These are phyloP conservation scores for Rhopalosiphum maidis DNA, from an alignment of 1,140 invertebrate genomes.

Conservation along the genomic window DNA sequence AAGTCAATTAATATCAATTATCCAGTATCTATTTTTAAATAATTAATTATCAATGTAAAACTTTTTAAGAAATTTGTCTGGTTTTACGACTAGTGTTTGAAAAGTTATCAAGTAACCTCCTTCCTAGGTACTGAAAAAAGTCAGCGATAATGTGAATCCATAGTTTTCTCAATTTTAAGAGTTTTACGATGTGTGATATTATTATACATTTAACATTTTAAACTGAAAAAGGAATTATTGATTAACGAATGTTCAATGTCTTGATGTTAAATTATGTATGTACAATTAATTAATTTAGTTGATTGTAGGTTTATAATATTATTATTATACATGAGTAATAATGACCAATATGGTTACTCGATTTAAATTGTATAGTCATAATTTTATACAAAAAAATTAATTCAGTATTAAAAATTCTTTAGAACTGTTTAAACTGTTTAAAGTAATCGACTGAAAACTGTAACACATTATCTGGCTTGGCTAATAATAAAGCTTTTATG, in stretches of 20 bases:
- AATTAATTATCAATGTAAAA: too few relatives aligned
- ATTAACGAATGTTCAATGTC: background rate
- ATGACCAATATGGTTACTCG: background rate
- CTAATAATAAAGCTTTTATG: background rate
- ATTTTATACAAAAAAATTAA: background rate
- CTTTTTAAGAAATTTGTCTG: too few relatives aligned
- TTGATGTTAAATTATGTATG: background rate
- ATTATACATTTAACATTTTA: background rate
- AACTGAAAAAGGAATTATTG: background rate
- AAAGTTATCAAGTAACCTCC: too few relatives aligned
- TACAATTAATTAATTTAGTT: background rate
- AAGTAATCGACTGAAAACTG: constrained; percentile 42
- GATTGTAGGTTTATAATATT: background rate
- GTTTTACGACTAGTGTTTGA: too few relatives aligned
- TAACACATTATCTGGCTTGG: constrained; percentile 34
- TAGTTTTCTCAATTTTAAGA: background rate
- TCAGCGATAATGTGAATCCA: background rate
- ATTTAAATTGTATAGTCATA: background rate
- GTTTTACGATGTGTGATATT: background rate
- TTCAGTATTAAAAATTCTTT: background rate
- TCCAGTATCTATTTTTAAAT: too few relatives aligned
- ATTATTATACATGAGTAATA: background rate
- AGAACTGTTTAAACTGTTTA: background rate
- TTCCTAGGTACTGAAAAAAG: background rate
- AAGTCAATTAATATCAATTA: too few relatives aligned